Conservation (phyloP, 2,797 vertebrate genomes). For the Molossus alvarezi region DNA sequence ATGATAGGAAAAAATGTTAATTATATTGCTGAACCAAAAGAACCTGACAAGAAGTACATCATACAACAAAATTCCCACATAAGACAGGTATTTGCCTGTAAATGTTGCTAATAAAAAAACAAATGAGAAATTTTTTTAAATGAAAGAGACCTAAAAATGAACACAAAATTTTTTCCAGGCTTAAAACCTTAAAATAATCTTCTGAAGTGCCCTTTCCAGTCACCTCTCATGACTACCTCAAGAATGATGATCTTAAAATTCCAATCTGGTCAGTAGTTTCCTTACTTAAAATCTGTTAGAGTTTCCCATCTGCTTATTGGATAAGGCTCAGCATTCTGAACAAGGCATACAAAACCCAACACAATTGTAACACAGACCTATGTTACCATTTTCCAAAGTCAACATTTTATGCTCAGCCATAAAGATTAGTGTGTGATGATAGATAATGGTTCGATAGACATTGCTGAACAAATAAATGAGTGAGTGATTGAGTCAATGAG, state of each 20-base stretch:
- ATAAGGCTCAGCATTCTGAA: slow-evolving; percentile 24
- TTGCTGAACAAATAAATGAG: slow-evolving; percentile 11
- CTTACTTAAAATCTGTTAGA: slow-evolving; percentile 38
- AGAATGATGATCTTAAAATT: slow-evolving; percentile 40
- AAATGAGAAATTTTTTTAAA: neutral
- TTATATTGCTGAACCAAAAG: slow-evolving; percentile 61
- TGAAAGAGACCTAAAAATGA: slow-evolving; percentile 19
- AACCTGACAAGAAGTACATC: neutral
- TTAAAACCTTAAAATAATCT: slow-evolving; percentile 36
- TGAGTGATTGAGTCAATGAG: neutral
- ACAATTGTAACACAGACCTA: neutral
- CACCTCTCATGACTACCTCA: neutral
- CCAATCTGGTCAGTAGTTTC: slow-evolving; percentile 30
- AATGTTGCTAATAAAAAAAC: slow-evolving; percentile 30
- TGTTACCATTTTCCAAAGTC: neutral
- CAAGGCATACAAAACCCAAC: neutral
- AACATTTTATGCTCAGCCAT: neutral
- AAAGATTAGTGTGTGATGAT: slow-evolving; percentile 16
- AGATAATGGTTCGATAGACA: neutral
- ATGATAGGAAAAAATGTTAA: slow-evolving; percentile 81
- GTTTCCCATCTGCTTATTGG: neutral
- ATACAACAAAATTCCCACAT: neutral
- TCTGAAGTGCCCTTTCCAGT: neutral
- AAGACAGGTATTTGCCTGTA: neutral
- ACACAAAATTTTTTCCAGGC: slow-evolving; percentile 4